phyloP scores from a whole-genome alignment of 2,888 invertebrate genomes.

The Endotricha flammealis region DNA sequence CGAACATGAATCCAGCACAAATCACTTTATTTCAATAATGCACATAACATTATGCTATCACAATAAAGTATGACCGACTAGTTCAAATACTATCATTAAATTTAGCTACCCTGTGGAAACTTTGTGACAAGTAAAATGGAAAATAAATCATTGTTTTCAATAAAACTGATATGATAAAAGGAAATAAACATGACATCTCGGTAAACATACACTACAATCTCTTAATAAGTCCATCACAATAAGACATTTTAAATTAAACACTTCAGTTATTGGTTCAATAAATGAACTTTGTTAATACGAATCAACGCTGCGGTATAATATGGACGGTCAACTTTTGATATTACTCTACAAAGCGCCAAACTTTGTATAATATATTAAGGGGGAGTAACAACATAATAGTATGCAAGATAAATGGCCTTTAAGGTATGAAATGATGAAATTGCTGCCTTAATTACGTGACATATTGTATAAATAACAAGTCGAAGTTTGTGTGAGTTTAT shows the following conservation, averaged over 20 bases:
- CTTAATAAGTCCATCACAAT: no score
- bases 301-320: slow-evolving; percentile 14
- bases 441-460: slow-evolving; percentile 7
- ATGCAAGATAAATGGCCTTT: slow-evolving; percentile 21
- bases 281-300: slow-evolving; percentile 37
- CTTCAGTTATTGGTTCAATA: slow-evolving; percentile 47
- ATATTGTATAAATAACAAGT: slow-evolving; percentile 4
- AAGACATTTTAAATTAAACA: slow-evolving; percentile 69
- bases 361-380: slow-evolving; percentile 25
- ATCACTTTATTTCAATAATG: no score
- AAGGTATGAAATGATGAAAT: slow-evolving; percentile 10
- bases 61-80: no score
- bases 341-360: slow-evolving; percentile 24
- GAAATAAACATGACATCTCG: no score
- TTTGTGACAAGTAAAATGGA: no score
- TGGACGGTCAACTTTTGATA: slow-evolving; percentile 15
- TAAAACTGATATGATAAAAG: no score
- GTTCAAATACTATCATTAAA: no score
- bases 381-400: slow-evolving; percentile 20
- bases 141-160: no score
- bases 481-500: slow-evolving; percentile 1
- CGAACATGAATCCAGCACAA: no score
- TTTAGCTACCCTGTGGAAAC: no score
- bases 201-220: no score
- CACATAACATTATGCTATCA: no score